A percentile compares a stretch with the other conserved stretches of the same genome.
Evolutionary conservation across 2,113 vertebrate species (phyloP).

Genomic region (Brienomyrus brachyistius): DNA sequence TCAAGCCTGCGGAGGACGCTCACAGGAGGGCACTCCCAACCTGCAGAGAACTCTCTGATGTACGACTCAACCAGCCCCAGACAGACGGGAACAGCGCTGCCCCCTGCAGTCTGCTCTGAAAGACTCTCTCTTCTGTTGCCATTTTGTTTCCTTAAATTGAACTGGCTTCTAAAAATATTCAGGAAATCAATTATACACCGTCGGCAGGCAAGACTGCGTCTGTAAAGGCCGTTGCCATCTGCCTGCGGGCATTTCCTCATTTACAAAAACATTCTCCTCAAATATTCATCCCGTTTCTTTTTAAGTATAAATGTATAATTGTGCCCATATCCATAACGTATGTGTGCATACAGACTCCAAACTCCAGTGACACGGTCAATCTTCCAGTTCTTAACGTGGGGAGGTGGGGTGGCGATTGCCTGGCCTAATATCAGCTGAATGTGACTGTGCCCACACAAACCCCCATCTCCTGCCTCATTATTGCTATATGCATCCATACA

Average conservation of each 20-base stretch:
- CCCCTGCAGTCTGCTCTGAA: neutral
- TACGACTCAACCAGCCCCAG: neutral
- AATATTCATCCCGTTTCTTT: conserved; percentile 3
- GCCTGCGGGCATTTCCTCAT: neutral
- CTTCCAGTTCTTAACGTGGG: neutral
- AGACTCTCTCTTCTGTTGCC: neutral
- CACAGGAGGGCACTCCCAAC: neutral
- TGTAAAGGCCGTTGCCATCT: neutral
- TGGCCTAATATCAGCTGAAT: neutral
- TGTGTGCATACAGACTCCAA: neutral
- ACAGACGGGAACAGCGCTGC: neutral
- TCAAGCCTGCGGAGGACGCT: neutral
- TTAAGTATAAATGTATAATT: conserved; percentile 13
- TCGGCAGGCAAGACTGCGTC: neutral
- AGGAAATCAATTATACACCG: conserved; percentile 2
- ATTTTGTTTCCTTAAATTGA: neutral
- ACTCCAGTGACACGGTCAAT: neutral
- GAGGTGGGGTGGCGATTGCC: neutral
- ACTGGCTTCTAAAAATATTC: neutral
- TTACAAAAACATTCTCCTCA: conserved; percentile 1
- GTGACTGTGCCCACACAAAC: neutral
- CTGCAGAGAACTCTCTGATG: neutral
- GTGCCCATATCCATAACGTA: neutral
- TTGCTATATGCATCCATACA: neutral
- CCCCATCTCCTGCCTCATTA: neutral